Conservation (phyloP, 2,797 vertebrate species). For the Argya squamiceps region DNA sequence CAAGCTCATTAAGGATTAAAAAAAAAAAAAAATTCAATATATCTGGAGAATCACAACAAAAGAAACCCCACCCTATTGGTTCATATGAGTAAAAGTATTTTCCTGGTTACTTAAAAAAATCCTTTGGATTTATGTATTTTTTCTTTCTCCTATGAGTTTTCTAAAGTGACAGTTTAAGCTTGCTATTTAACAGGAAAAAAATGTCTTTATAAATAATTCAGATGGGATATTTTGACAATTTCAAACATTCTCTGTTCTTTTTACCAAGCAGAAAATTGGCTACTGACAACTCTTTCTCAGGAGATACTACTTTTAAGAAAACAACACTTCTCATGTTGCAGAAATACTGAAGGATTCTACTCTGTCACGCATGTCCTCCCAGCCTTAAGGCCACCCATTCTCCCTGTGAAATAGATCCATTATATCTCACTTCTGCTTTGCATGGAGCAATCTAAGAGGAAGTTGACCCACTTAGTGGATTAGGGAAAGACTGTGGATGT, state of each 20-base stretch:
- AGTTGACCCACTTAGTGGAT: rapidly evolving
- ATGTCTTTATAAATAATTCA: conserved; percentile 40
- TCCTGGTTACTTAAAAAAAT: background rate
- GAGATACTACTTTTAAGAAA: background rate
- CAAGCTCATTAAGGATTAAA: background rate
- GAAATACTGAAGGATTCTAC: background rate
- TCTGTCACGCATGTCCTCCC: background rate
- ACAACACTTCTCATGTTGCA: background rate
- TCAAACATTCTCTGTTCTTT: background rate
- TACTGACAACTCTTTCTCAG: background rate
- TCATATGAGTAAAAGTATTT: background rate
- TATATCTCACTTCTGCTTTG: background rate
- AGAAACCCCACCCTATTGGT: background rate
- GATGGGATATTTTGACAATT: conserved; percentile 21
- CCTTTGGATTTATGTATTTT: background rate
- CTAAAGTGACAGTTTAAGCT: background rate
- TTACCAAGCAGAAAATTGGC: conserved; percentile 6
- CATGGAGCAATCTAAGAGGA: background rate
- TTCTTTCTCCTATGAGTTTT: background rate
- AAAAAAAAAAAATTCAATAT: background rate
- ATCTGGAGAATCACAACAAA: background rate
- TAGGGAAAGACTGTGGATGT: background rate
- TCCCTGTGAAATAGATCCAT: rapidly evolving
- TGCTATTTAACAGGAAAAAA: background rate
- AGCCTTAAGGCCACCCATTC: background rate